Evolutionary conservation across 1,140 invertebrate genomes (phyloP).

Genomic region (Contarinia nasturtii): DNA sequence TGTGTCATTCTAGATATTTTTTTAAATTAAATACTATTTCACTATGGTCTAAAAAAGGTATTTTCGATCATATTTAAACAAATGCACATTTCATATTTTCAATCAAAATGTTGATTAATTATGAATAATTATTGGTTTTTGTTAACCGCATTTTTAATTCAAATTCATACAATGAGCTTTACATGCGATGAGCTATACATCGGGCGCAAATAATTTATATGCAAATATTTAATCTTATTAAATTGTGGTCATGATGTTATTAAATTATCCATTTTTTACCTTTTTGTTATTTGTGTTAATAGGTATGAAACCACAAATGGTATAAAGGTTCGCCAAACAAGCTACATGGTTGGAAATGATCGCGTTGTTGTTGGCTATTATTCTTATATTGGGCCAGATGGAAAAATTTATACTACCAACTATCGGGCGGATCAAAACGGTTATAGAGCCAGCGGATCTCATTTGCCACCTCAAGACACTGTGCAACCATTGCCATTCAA

Average conservation of each 20-base stretch:
- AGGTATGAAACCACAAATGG: neutral
- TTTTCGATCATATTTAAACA: no score
- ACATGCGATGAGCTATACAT: no score
- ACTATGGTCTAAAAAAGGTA: no score
- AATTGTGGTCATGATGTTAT: neutral
- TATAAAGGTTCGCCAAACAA: neutral
- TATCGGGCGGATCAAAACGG: constrained; percentile 34
- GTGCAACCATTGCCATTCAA: constrained; percentile 27
- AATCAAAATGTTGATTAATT: no score
- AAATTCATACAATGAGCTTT: no score
- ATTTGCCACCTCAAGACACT: constrained; percentile 26
- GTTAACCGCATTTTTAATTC: no score
- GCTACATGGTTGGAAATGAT: neutral
- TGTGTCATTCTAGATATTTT: no score
- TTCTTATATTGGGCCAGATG: constrained; percentile 36
- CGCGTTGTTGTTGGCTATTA: constrained; percentile 35
- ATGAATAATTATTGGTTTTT: no score
- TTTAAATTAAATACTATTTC: no score
- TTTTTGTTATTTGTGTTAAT: neutral
- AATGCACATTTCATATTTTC: no score
- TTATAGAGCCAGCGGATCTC: constrained; percentile 31
- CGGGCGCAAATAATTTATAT: no score
- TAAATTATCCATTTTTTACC: neutral
- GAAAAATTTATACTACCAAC: constrained; percentile 30
- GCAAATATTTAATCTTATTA: no score